phyloP scores from a whole-genome alignment of 2,888 invertebrate species.

The Lochmaea crataegi region DNA sequence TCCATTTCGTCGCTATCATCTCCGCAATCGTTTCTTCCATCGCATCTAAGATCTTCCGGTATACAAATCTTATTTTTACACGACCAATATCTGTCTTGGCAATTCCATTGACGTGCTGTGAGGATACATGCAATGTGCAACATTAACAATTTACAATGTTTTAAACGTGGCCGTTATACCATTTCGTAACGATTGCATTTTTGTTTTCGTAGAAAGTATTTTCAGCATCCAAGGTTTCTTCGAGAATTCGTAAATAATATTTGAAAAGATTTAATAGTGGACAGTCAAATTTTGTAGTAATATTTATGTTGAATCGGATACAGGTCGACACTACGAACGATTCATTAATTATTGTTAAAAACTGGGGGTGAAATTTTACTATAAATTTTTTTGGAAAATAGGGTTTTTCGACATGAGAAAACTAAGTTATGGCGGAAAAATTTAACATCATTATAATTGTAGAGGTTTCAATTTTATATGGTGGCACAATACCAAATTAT shows the following conservation, averaged over 20 bases:
- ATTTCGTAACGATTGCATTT: background rate
- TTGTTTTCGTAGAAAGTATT: background rate
- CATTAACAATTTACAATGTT: slow-evolving; percentile 34
- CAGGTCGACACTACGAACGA: too few relatives aligned
- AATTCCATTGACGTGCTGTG: slow-evolving; percentile 44
- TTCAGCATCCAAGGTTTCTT: too few relatives aligned
- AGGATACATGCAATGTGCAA: slow-evolving; percentile 51
- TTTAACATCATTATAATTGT: background rate
- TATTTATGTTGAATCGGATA: too few relatives aligned
- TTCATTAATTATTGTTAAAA: too few relatives aligned
- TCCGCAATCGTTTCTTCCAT: slow-evolving; percentile 71
- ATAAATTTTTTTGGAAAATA: too few relatives aligned
- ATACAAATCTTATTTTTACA: slow-evolving; percentile 73
- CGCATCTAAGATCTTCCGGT: slow-evolving; percentile 69
- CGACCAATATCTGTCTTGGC: slow-evolving; percentile 51
- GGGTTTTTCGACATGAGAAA: too few relatives aligned
- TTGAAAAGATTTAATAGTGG: too few relatives aligned
- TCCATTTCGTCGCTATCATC: slow-evolving; percentile 74
- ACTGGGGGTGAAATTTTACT: too few relatives aligned
- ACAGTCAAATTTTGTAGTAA: too few relatives aligned
- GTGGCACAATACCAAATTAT: background rate
- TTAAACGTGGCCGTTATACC: background rate
- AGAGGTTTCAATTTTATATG: too few relatives aligned
- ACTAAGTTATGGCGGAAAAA: too few relatives aligned
- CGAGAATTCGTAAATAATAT: too few relatives aligned